Evolutionary conservation across 2,888 invertebrate species (phyloP), one percentile per base, ranked within the genome.

Genomic region (Gibbula magus): DNA sequence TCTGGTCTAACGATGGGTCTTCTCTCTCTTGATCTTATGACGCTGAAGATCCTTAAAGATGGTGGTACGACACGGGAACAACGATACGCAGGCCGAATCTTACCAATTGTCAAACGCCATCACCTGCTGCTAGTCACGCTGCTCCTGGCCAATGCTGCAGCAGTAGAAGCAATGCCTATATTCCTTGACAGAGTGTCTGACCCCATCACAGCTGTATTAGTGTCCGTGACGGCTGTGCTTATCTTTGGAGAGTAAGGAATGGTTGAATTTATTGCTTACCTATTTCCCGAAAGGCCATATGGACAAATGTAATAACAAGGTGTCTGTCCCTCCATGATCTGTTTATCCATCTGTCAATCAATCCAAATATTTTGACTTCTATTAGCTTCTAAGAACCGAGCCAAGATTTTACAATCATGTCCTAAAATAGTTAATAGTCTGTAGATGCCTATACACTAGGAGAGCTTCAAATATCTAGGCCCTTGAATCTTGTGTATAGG

Each of bases 1-100:
- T 92, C 92, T 51, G 93, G 93, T n/a, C 85, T 93, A 39, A 93
- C 92, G 7, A 87, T 93, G 86, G 93, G 92, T 25, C 86, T 93
- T 20, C 84, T 93, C 39, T 91, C 92, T 0, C 84, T 93, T 70
- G 92, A 93, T 80, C 78, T 88, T 25, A 89, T 90, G 83, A 91
- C 89, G 18, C 82, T 93, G 74, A 86, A 88, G 54, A 90, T 92
- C 2, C 84, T 93, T 75, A 88, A 88, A 73, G 91, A 91, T 79
- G 91, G 89, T 20, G 92, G 92, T 1, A 87, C 88, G 5, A 84
- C 86, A 1, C 86, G 73, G n/a, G 89, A 92, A 81, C 81, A 86
- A 81, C 88, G 87, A 79, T 89, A 93, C 82, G 93, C 93, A 0
- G 74, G 77, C 5, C 88, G 87, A 51, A 91, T 93, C 75, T 81